A percentile compares a stretch with the other conserved stretches of the same genome.
phyloP scores from a whole-genome alignment of 2,113 vertebrate genomes.

The Bufo gargarizans region DNA sequence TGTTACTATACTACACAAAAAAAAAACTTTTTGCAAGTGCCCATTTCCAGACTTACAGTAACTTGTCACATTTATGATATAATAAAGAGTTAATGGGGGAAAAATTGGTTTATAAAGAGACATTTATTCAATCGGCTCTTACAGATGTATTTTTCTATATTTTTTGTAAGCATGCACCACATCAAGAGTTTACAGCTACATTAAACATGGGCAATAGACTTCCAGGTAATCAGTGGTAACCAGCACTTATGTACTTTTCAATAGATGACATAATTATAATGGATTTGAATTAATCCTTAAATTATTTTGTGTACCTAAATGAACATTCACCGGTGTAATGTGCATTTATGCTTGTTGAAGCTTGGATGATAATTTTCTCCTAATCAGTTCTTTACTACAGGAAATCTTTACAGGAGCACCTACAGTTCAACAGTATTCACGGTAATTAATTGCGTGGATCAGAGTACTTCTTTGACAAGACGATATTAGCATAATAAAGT shows the following conservation, averaged over 20 bases:
- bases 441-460: conserved; percentile 42
- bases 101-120: background rate
- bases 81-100: background rate
- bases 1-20: too few relatives aligned
- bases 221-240: conserved; percentile 10
- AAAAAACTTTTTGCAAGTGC: too few relatives aligned
- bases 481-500: conserved; percentile 35
- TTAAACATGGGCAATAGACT: background rate
- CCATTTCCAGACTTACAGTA: too few relatives aligned
- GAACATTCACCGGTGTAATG: background rate
- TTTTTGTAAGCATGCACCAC: too few relatives aligned
- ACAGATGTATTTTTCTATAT: background rate
- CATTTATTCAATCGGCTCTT: background rate
- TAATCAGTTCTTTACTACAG: conserved; percentile 47
- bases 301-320: conserved; percentile 44
- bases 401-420: conserved; percentile 38
- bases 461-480: conserved; percentile 2
- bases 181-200: background rate
- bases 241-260: conserved; percentile 1
- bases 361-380: conserved; percentile 42
- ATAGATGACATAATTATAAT: conserved; percentile 26
- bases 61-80: background rate
- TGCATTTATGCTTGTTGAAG: conserved; percentile 1
- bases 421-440: conserved; percentile 35
- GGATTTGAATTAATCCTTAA: conserved; percentile 48